Base-by-base conservation (phyloP, 2,797 vertebrate genomes). In the Harpagifer antarcticus region DNA sequence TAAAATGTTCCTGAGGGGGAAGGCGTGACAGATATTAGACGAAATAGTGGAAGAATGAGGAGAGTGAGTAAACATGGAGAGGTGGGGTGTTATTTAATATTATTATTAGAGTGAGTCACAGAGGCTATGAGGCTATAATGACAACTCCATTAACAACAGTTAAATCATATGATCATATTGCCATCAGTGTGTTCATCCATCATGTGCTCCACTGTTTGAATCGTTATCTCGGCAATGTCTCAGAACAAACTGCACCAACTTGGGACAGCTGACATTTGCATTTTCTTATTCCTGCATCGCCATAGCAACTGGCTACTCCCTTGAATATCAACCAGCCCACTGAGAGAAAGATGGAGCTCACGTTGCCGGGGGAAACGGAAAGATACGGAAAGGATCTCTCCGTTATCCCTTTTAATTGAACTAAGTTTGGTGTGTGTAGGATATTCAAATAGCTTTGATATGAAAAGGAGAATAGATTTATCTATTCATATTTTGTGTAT, bases 1-100 rank as follows among this genome's bases (percentile, higher is more conserved):
- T 99, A 83, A 99, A 99, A 94, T 99, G 98, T 91, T 99, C 98
- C 98, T 99, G 70, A 79, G 78, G 74, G 27, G 68, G 84, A 49
- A 74, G 77, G 63, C 2, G 57, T 50, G 77, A 81, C 19, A 68
- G 15, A 63, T 44, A 31, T 73, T 20, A 73, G 91, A 54, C 90
- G 48, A 79, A 78, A 82, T 65, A 61, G 77, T 66, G 86, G 56
- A 64, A 66, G 72, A 57, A 53, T 66, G 49, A 23, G 77, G 60
- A 65, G 61, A 82, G 74, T 63, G 76, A 71, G 62, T 6, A 31
- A 55, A 47, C 1, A 16, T 23, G 50, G 33, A 27, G 53, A 63
- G 44, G 64, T 5, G 49, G 9, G 53, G 27, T 42, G 33, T 37
- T 37, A 9, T 37, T 37, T 7, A 7, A 37, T 37, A 37, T 37